Base-by-base conservation (phyloP, 1,140 invertebrate genomes). In the Anthonomus grandis region DNA sequence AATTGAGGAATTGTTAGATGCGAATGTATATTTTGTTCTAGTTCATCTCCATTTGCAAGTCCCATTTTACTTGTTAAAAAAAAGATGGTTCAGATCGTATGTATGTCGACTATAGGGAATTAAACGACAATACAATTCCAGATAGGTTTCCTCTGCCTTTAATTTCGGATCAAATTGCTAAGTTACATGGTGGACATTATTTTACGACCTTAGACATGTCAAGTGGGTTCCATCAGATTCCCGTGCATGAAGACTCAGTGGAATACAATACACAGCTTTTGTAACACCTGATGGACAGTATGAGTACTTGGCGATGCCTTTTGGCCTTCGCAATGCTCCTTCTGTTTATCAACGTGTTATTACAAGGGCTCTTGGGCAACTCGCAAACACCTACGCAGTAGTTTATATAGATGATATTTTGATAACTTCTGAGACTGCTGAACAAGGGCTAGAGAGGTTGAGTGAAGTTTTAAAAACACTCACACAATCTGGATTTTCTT, bases 151-250 rank as follows among this genome's bases (percentile, higher is more conserved):
- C 47, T 12, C 45, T 53, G 12, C 71, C 72, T 1, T 25, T 63
- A n/a, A 68, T 72, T 4, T 63, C 71, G 5, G 69, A 71, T 13
- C 60, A 57, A n/a, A n/a, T n/a, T n/a, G n/a, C n/a, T n/a, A n/a
- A n/a, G n/a, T n/a, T n/a, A n/a, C n/a, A n/a, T n/a, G n/a, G n/a
- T n/a, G n/a, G n/a, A n/a, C n/a, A n/a, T n/a, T n/a, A n/a, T n/a
- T n/a, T n/a, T n/a, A n/a, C n/a, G n/a, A n/a, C n/a, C n/a, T n/a
- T n/a, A n/a, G n/a, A n/a, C n/a, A 31, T 31, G 27, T 6, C 6
- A n/a, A 8, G 6, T 6, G 27, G 27, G 6, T 31, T 31, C n/a
- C 6, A 31, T 31, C 27, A 31, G n/a, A 31, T 31, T 31, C 27
- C 27, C n/a, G 27, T 31, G n/a, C 27, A 31, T 31, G 6, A 6